Percentiles rank a stretch among this genome's conserved stretches.
Evolutionary conservation across 2,888 invertebrate genomes (phyloP).

Genomic region (Diachrysia chrysitis): DNA sequence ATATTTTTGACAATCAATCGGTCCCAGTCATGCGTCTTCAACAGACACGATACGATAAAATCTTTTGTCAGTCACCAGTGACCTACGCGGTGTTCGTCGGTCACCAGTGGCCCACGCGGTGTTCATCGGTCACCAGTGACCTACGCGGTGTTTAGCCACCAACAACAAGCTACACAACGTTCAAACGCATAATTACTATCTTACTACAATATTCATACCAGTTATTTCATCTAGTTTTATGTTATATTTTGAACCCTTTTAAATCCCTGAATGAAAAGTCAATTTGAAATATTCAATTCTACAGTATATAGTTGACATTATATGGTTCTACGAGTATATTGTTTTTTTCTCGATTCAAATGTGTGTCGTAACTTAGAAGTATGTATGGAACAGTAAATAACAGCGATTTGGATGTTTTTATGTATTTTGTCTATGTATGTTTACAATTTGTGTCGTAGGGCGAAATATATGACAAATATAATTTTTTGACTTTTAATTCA

Average conservation of each 20-base stretch:
- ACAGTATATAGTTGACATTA: neutral
- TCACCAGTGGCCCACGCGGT: too few species aligned
- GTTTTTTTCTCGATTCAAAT: conserved; percentile 25
- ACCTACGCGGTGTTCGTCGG: neutral
- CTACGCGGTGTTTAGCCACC: too few species aligned
- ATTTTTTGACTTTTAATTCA: conserved; percentile 27
- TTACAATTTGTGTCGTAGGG: conserved; percentile 59
- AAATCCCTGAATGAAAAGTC: neutral
- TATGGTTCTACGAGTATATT: conserved; percentile 28
- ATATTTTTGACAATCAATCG: too few species aligned
- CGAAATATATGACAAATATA: conserved; percentile 58
- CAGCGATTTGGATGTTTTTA: conserved; percentile 59
- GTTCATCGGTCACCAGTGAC: too few species aligned
- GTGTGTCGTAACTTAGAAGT: conserved; percentile 18
- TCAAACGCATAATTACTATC: too few species aligned
- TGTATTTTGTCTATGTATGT: conserved; percentile 63
- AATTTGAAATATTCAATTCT: neutral
- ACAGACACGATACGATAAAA: neutral
- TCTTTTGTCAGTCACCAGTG: neutral
- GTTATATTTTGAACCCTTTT: too few species aligned
- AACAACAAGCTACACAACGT: too few species aligned
- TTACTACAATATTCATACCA: neutral
- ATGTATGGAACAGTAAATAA: conserved; percentile 34
- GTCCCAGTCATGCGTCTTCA: too few species aligned
- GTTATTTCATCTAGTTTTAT: neutral